Base-by-base conservation (phyloP, 92 coral and sea anemone species). In the Heteractis magnifica region DNA sequence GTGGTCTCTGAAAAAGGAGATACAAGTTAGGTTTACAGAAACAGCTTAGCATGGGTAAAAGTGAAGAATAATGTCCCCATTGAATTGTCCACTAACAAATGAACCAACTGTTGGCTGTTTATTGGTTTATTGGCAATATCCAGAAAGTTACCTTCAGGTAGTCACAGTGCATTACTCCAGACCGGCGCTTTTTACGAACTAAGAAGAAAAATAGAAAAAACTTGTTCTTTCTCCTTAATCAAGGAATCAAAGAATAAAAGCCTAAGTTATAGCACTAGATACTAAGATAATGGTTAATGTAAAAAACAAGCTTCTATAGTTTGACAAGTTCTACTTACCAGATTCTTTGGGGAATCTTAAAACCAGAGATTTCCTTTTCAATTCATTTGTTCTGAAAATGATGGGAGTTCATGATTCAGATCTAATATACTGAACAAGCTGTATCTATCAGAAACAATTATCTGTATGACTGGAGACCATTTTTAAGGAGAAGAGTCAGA, bases 121-220 rank as follows among this genome's bases (percentile, higher is more conserved):
- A 34, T 34, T 34, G 44, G 44, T 34, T n/a, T n/a, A n/a, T 34
- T 34, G 44, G 23, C 6, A 62, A 14, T 12, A 50, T 49, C 58
- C 4, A 44, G 19, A 3, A 70, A 60, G 51, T 3, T 92, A 92
- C 98, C 97, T 92, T 95, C 51, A 95, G 89, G 73, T 95, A 95
- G 79, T 95, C 98, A 73, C 98, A 95, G 68, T 95, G 98, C 95
- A 95, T 94, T 23, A 95, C 98, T 60, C 98, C 98, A 48, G 98
- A 95, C 5, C 97, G 87, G 78, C 98, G 84, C 81, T 93, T 94
- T 68, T 94, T 94, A 12, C 92, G 91, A 60, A 96, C 98, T 94
- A 73, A 9, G 82, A 76, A 56, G 4, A 48, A 55, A 79, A 34
- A 34, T n/a, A n/a, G n/a, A 1, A 34, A 34, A 34, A 34, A 34